phyloP scores from a whole-genome alignment of 30 jellyfish, hydroid and myxozoan genomes.

The Aurelia sp. region DNA sequence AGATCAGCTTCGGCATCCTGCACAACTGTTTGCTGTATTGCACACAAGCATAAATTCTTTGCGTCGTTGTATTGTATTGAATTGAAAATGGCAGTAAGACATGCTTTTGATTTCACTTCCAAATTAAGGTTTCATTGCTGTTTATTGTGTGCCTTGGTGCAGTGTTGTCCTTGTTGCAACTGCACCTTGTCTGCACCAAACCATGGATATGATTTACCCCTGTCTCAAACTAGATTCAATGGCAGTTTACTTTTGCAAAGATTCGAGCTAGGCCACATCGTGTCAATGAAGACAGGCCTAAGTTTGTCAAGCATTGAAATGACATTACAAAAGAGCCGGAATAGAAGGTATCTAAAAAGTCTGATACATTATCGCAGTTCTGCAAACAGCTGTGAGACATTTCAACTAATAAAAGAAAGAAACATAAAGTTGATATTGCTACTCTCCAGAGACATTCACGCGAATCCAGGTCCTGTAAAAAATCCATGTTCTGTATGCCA shows the following conservation, averaged over 20 bases:
- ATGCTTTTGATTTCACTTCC: slow-evolving; percentile 20
- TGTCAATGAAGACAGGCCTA: slow-evolving; percentile 1
- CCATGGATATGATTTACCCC: slow-evolving; percentile 18
- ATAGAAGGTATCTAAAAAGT: too few relatives aligned
- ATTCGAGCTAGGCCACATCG: slow-evolving; percentile 23
- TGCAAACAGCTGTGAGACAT: too few relatives aligned
- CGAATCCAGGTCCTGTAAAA: too few relatives aligned
- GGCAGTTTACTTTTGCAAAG: slow-evolving; percentile 19
- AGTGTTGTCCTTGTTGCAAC: slow-evolving; percentile 9
- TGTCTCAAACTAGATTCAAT: slow-evolving; percentile 6
- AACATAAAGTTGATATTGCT: neutral
- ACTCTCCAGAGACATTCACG: slow-evolving; percentile 10
- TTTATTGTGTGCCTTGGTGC: slow-evolving; percentile 9
- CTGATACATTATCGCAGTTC: too few relatives aligned
- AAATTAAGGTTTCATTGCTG: slow-evolving; percentile 16
- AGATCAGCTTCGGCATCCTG: too few relatives aligned
- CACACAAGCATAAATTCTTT: too few relatives aligned
- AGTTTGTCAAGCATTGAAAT: too few relatives aligned
- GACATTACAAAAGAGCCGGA: too few relatives aligned
- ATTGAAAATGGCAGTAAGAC: slow-evolving; percentile 25
- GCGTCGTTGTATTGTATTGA: too few relatives aligned
- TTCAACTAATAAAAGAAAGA: slow-evolving; percentile 1
- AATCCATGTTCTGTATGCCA: too few relatives aligned
- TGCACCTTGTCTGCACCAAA: slow-evolving; percentile 18
- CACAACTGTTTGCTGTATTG: too few relatives aligned